Evolutionary conservation across 2,113 vertebrate genomes (phyloP).

Genomic region (Riparia riparia): DNA sequence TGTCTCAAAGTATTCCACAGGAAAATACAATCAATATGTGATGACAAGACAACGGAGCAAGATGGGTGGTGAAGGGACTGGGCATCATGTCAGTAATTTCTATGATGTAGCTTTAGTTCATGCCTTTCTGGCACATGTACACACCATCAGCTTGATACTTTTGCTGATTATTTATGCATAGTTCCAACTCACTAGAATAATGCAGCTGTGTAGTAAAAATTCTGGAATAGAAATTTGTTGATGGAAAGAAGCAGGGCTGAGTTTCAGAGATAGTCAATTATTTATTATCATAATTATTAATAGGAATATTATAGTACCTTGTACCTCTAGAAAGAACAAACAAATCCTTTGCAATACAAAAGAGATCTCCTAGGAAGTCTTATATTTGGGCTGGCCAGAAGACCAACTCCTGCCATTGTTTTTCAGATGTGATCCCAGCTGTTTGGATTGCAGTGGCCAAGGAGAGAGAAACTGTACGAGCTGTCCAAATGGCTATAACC

Average conservation of each 20-base stretch:
- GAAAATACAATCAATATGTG: neutral
- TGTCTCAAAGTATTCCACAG: neutral
- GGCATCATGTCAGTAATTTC: neutral
- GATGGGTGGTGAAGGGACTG: neutral
- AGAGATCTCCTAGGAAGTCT: neutral
- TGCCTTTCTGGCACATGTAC: neutral
- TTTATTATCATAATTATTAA: neutral
- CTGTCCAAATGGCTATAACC: constrained; percentile 91
- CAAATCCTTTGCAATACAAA: neutral
- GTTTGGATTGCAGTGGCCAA: constrained; percentile 88
- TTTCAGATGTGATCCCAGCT: constrained; percentile 91
- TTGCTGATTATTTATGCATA: neutral
- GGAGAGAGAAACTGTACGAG: constrained; percentile 94
- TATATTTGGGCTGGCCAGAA: neutral
- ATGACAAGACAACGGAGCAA: neutral
- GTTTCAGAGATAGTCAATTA: neutral
- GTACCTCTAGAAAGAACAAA: neutral
- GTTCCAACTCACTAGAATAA: neutral
- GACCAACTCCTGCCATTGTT: neutral
- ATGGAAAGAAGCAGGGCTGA: neutral
- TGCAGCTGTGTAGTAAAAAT: neutral
- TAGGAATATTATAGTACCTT: neutral
- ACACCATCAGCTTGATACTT: neutral
- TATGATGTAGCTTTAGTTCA: neutral
- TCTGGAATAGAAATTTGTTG: neutral